Evolutionary conservation across 2,797 vertebrate genomes (phyloP).

Genomic region (Hipposideros larvatus): DNA sequence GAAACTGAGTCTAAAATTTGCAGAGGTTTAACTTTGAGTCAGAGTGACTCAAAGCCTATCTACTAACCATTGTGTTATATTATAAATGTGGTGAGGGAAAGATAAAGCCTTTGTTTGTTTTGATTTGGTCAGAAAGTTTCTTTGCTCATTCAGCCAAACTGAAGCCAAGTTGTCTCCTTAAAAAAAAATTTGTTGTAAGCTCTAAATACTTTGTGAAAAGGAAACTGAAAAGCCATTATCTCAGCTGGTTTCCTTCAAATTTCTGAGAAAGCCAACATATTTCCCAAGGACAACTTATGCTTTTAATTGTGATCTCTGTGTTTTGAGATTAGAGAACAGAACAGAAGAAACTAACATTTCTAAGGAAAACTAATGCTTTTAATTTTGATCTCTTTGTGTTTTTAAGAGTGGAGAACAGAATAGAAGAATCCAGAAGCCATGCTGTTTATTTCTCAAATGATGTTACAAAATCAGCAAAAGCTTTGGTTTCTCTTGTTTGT

Average conservation of each 20-base stretch:
- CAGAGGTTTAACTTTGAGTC: background rate
- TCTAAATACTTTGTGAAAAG: constrained; percentile 58
- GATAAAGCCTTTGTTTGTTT: background rate
- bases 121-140: constrained; percentile 11
- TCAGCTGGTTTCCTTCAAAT: constrained; percentile 60
- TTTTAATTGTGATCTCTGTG: constrained; percentile 49
- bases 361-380: constrained; percentile 58
- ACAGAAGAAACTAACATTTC: constrained; percentile 37
- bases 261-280: constrained; percentile 63
- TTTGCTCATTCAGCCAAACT: constrained; percentile 12
- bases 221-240: constrained; percentile 34
- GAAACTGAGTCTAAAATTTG: background rate
- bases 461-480: constrained; percentile 49
- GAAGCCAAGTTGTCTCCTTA: constrained; percentile 6
- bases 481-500: constrained; percentile 46
- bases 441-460: background rate
- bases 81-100: background rate
- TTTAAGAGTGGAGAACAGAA: constrained; percentile 25
- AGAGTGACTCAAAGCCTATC: background rate
- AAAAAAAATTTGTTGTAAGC: background rate
- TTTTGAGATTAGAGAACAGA: constrained; percentile 19
- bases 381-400: constrained; percentile 39
- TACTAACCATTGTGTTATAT: background rate
- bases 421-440: constrained; percentile 29
- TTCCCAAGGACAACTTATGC: constrained; percentile 29